Base-by-base conservation (phyloP, 2,113 vertebrate species). In the Thalassoma bifasciatum region DNA sequence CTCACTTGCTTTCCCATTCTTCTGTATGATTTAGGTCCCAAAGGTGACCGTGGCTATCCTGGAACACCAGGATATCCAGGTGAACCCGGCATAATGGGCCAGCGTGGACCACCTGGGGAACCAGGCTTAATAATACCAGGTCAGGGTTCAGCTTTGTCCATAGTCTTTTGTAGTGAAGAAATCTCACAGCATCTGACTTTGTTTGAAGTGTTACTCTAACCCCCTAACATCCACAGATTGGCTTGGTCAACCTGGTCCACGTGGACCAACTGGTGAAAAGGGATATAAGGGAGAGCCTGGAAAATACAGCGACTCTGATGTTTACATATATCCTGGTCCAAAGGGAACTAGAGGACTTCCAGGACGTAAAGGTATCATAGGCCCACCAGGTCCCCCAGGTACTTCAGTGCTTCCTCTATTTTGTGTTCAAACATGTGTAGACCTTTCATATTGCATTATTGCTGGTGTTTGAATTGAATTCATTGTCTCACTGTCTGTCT, bases 241-340 rank as follows among this genome's bases (percentile, higher is more conserved):
- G 10, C 47, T 3, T 0, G 62, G 72, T 37, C n/a, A 13, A 0
- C 53, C 66, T 54, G 93, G 96, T 17, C 66, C 69, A 10, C 10
- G 0, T 10, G 92, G 97, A 1, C 34, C 52, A 2, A 61, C 70
- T 23, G 96, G 97, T 24, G 4, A 17, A 51, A 91, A 85, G 82
- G 97, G 93, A 22, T 62, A 76, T 10, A 93, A 93, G 69, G 93
- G 93, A 79, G 88, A 90, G 2, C 79, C 80, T 58, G 88, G 89
- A 53, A 21, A 2, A 0, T 70, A 24, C 24, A 19, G 26, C 5
- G 2, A 57, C 16, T 46, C 56, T 57, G 72, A 72, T 63, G 26
- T 36, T 2, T 37, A 53, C 59, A 47, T 1, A 0, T 17, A 50
- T 4, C 54, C 8, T 0, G 88, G 86, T 69, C 53, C 13, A 40